Conservation (phyloP, 2,797 vertebrate species). For the Otolemur crassicaudatus region DNA sequence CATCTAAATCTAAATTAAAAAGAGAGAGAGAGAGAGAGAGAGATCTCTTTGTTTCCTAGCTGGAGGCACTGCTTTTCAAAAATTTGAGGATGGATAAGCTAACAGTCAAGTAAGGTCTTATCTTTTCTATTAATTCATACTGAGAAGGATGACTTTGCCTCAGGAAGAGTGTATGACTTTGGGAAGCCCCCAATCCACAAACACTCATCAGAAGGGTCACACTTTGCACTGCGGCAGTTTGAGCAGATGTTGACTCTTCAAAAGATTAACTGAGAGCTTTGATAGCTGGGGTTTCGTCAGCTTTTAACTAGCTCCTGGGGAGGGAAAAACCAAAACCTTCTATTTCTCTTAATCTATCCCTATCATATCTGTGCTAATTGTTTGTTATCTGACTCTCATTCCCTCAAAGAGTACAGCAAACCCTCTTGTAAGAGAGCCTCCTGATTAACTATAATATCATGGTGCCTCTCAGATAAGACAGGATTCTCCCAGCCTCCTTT, state of each 20-base stretch:
- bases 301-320: background rate
- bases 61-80: background rate
- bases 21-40: background rate
- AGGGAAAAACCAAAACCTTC: background rate
- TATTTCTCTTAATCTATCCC: slow-evolving; percentile 1
- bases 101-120: background rate
- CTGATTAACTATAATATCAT: background rate
- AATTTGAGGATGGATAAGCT: background rate
- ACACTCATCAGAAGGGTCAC: background rate
- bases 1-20: background rate
- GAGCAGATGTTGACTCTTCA: slow-evolving; percentile 21
- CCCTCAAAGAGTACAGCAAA: slow-evolving; percentile 2
- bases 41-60: background rate
- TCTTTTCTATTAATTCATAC: background rate
- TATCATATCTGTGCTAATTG: slow-evolving; percentile 48
- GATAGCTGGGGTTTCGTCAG: background rate
- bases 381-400: slow-evolving; percentile 52
- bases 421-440: background rate
- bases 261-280: slow-evolving; percentile 50
- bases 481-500: background rate
- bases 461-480: background rate
- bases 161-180: background rate
- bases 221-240: background rate
- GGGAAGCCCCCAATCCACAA: background rate
- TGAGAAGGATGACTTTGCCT: background rate